Evolutionary conservation across 2,797 vertebrate genomes (phyloP), one percentile per base, ranked within the genome.

Genomic region (Lepidocolaptes lacrymiger): DNA sequence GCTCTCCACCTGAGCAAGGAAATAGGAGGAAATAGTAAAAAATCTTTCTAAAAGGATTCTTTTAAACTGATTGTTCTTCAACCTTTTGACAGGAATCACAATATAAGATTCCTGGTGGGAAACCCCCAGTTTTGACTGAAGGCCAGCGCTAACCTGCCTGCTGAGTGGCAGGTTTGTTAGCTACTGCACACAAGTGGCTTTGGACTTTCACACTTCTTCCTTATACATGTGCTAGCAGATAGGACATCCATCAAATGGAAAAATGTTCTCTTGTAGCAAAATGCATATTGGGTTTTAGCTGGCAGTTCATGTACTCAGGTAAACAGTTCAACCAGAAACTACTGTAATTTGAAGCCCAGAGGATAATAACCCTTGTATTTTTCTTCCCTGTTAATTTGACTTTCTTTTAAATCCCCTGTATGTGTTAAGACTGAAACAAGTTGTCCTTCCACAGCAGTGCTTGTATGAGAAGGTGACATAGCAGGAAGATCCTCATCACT

Each of bases 181-280:
- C n/a, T 43, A 43, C 48, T 63, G 82, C n/a, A 34, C 9, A 16
- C 17, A 52, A 46, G 32, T 1, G 4, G 18, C 6, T 86, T 82
- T 22, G 51, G 26, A 56, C 75, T 90, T 88, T 78, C 23, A 68
- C 14, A 43, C n/a, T 91, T 94, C 86, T 92, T 69, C 55, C n/a
- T 87, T 85, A 68, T 17, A 58, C 34, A 24, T 87, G 66, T 54
- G 46, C 71, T 72, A 80, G 71, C n/a, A 78, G n/a, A 77, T 24
- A 36, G 14, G 4, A 32, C 44, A 63, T 41, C 49, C 16, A 59
- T 89, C 52, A 91, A 94, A 92, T 14, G 54, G 18, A 72, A 68
- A 79, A 71, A 72, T 28, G 5, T 74, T 91, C 16, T 61, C 37
- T 27, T 67, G 30, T 93, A 63, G 37, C 14, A 69, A 89, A 84